These are phyloP conservation scores for Laupala kohalensis DNA, from an alignment of 1,140 invertebrate genomes.

Conservation along the genomic window DNA sequence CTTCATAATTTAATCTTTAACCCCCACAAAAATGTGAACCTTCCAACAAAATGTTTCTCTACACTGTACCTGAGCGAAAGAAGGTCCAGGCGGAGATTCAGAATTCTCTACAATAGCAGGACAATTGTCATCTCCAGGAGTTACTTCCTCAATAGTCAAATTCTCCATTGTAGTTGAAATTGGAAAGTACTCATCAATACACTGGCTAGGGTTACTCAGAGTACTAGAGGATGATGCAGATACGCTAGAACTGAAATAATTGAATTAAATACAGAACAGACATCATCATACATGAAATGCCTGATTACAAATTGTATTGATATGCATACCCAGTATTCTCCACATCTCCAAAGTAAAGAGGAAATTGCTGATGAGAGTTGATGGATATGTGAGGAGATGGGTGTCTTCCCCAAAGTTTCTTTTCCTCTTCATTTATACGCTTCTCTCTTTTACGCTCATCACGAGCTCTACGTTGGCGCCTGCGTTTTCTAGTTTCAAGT, in stretches of 20 bases:
- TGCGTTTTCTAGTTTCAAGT: slow-evolving; percentile 43
- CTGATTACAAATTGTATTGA: neutral
- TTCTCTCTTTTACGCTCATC: slow-evolving; percentile 57
- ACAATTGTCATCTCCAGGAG: neutral
- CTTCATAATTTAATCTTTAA: too few species aligned
- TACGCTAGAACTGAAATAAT: slow-evolving; percentile 14
- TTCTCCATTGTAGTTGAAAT: neutral
- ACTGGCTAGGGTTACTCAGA: neutral
- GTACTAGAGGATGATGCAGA: neutral
- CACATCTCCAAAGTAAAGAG: slow-evolving; percentile 33
- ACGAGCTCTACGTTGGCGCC: slow-evolving; percentile 44
- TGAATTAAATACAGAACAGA: neutral
- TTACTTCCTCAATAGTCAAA: neutral
- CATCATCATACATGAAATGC: too few species aligned
- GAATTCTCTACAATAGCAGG: neutral
- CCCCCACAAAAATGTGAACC: neutral
- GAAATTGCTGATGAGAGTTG: slow-evolving; percentile 51
- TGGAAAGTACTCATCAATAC: neutral
- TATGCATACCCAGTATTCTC: slow-evolving; percentile 23
- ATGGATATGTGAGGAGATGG: slow-evolving; percentile 40
- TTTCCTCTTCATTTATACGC: slow-evolving; percentile 55
- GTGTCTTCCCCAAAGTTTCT: slow-evolving; percentile 50
- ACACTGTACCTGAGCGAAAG: neutral
- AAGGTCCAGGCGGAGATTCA: neutral
- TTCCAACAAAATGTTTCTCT: neutral